Percentiles rank a stretch among this genome's conserved stretches.
Evolutionary conservation across 2,113 vertebrate species (phyloP).

Genomic region (Neogobius melanostomus): DNA sequence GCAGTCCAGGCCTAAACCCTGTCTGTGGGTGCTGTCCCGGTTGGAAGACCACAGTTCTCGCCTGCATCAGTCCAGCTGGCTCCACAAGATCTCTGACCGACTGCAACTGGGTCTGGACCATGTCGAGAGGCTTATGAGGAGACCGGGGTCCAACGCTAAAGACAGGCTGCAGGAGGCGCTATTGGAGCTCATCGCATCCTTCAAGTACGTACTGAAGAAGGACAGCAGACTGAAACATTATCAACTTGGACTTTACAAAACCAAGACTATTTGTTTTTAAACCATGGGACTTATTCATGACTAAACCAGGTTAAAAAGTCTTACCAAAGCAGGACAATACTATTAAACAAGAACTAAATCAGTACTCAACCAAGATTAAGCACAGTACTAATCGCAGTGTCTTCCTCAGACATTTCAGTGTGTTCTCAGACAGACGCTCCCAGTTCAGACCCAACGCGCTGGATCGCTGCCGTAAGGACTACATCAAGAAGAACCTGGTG

Average conservation of each 20-base stretch:
- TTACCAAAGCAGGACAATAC: too few species aligned
- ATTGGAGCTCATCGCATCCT: slow-evolving; percentile 86
- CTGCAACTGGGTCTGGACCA: slow-evolving; percentile 87
- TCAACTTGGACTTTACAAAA: not conserved
- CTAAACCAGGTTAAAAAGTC: not conserved
- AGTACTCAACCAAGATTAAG: not conserved
- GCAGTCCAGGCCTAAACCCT: slow-evolving; percentile 81
- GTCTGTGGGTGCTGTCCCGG: slow-evolving; percentile 83
- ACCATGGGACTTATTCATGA: not conserved
- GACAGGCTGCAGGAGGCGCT: slow-evolving; percentile 79
- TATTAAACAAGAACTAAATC: not conserved
- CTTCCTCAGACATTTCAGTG: slow-evolving; percentile 81
- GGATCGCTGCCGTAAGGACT: slow-evolving; percentile 81
- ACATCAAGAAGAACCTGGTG: slow-evolving; percentile 83
- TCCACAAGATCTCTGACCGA: slow-evolving; percentile 87
- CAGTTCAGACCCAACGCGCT: slow-evolving; percentile 83
- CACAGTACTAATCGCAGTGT: not conserved
- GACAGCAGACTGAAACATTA: not conserved
- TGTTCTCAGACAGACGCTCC: slow-evolving; percentile 74
- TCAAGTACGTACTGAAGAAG: slow-evolving; percentile 78
- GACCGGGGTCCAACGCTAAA: slow-evolving; percentile 77
- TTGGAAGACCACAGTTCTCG: slow-evolving; percentile 92
- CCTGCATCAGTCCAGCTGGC: slow-evolving; percentile 84
- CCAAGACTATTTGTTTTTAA: not conserved
- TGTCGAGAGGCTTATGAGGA: slow-evolving; percentile 81